Conservation (phyloP, 1,140 invertebrate genomes). For the Orussus abietinus region DNA sequence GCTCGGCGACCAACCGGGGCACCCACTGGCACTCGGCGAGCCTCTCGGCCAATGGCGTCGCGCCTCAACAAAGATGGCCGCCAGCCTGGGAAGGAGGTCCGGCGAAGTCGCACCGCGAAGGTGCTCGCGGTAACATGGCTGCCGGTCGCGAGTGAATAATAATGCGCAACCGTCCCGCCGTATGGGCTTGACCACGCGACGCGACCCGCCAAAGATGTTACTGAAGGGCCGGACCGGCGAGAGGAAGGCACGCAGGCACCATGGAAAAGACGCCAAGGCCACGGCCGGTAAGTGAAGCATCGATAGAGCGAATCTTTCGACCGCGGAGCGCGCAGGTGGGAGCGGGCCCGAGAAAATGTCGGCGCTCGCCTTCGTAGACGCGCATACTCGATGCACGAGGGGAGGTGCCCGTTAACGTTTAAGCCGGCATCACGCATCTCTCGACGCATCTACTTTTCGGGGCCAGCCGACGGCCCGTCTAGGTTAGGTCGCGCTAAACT, state of each 20-base stretch:
- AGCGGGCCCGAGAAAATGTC: conserved; percentile 32
- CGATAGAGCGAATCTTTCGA: conserved; percentile 28
- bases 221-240: conserved; percentile 37
- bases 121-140: neutral
- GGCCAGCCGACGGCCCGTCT: too few species aligned
- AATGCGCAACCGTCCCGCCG: neutral
- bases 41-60: too few species aligned
- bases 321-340: conserved; percentile 12
- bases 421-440: too few species aligned
- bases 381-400: neutral
- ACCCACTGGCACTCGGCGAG: too few species aligned
- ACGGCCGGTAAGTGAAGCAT: conserved; percentile 44
- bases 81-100: neutral
- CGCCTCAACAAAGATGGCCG: too few species aligned
- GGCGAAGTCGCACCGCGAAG: neutral
- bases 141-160: neutral
- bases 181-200: neutral
- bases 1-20: too few species aligned
- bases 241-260: conserved; percentile 41
- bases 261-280: conserved; percentile 44
- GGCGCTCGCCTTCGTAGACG: conserved; percentile 5
- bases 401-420: conserved; percentile 11
- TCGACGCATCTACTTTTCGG: too few species aligned
- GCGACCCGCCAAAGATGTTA: conserved; percentile 39
- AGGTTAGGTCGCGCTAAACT: too few species aligned